Evolutionary conservation across 92 coral and sea anemone genomes (phyloP).

Genomic region (Chrysogorgia sp.): DNA sequence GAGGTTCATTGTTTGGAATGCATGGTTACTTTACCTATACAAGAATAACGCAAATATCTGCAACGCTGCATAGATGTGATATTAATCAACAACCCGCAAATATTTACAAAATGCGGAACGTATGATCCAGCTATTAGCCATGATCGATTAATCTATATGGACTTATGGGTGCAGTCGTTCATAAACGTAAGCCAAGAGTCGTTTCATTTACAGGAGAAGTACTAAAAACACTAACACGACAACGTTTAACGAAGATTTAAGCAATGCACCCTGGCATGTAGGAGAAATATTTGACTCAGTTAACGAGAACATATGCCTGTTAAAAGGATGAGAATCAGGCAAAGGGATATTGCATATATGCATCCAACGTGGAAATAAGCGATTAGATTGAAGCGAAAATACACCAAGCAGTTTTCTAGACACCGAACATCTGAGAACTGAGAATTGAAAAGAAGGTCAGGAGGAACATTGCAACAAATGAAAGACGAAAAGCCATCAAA

Average conservation of each 20-base stretch:
- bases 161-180: conserved; percentile 14
- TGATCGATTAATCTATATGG: conserved; percentile 14
- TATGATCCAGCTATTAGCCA: conserved; percentile 13
- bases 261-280: conserved; percentile 6
- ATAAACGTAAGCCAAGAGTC: conserved; percentile 8
- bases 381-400: conserved; percentile 52
- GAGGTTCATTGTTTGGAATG: conserved; percentile 39
- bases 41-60: too few species aligned
- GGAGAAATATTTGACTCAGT: neutral
- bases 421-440: too few species aligned
- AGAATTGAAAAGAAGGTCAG: too few species aligned
- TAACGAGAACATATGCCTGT: conserved; percentile 35
- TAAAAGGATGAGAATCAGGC: conserved; percentile 51
- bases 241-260: neutral
- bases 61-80: too few species aligned
- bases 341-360: conserved; percentile 56
- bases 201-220: conserved; percentile 13
- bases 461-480: too few species aligned
- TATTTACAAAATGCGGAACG: too few species aligned
- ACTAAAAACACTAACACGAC: neutral
- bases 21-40: too few species aligned
- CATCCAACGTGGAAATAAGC: conserved; percentile 60
- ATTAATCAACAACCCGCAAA: too few species aligned
- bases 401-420: conserved; percentile 55
- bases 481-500: too few species aligned